Evolutionary conservation across 2,113 vertebrate species (phyloP).

Genomic region (Neogobius melanostomus): DNA sequence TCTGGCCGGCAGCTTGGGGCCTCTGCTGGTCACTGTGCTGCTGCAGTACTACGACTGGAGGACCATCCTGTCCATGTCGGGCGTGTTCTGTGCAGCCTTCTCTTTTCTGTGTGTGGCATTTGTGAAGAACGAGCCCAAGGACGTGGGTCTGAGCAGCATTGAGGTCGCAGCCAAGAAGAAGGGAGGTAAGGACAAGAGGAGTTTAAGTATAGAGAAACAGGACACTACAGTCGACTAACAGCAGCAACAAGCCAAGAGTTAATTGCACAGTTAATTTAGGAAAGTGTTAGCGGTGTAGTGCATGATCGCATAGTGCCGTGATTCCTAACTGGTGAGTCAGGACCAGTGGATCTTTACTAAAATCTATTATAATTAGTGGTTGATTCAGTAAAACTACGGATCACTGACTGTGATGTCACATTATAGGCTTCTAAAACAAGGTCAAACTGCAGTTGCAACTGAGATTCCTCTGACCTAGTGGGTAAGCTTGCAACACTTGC

Average conservation of each 20-base stretch:
- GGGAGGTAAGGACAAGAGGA: constrained; percentile 48
- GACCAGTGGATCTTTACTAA: no score
- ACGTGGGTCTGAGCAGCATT: constrained; percentile 89
- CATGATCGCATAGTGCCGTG: no score
- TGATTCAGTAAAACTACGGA: no score
- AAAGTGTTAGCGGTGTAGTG: background rate
- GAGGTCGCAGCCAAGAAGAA: constrained; percentile 80
- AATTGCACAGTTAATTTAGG: background rate
- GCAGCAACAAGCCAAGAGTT: background rate
- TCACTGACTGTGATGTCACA: no score
- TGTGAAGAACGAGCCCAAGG: constrained; percentile 89
- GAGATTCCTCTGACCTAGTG: no score
- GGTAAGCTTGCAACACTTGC: no score
- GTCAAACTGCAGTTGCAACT: no score
- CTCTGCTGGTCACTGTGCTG: constrained; percentile 85
- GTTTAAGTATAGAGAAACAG: background rate
- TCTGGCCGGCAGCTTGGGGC: constrained; percentile 92
- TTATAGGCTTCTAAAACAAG: no score
- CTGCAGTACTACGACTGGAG: constrained; percentile 92
- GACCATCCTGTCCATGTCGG: constrained; percentile 84
- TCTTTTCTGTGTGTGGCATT: constrained; percentile 85
- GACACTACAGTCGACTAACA: background rate
- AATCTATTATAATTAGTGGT: no score
- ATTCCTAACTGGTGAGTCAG: no score
- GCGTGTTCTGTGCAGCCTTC: constrained; percentile 81